Evolutionary conservation across 2,797 vertebrate species (phyloP).

Genomic region (Characodon lateralis): DNA sequence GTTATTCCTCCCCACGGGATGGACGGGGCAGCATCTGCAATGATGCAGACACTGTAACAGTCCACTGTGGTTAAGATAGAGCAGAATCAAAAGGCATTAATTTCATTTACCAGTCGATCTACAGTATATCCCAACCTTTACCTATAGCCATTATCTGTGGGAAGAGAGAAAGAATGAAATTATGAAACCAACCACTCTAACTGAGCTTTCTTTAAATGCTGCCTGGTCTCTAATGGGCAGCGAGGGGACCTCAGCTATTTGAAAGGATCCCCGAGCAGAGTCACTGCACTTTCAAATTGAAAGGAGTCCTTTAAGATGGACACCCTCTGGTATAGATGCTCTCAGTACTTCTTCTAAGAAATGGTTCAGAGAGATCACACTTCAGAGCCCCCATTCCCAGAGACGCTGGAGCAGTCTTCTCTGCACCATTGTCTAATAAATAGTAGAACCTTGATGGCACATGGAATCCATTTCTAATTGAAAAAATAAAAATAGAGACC

Average conservation of each 20-base stretch:
- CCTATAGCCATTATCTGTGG: not conserved
- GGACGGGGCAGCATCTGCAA: not conserved
- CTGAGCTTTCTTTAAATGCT: not conserved
- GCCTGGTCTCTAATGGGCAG: not conserved
- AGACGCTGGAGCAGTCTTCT: not conserved
- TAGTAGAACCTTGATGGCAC: not conserved
- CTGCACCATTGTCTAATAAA: not conserved
- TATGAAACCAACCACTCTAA: not conserved
- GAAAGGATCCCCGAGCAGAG: not conserved
- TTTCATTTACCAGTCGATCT: not conserved
- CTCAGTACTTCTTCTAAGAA: not conserved
- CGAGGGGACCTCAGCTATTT: not conserved
- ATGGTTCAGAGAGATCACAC: not conserved
- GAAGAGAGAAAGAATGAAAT: not conserved
- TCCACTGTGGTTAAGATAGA: not conserved
- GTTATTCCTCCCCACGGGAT: not conserved
- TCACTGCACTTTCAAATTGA: not conserved
- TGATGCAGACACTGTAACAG: not conserved
- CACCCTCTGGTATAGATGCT: not conserved
- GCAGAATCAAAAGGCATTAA: not conserved
- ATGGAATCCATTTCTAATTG: not conserved
- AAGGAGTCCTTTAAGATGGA: not conserved
- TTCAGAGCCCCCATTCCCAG: not conserved
- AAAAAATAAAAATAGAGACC: not conserved
- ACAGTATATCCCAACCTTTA: not conserved